These are phyloP conservation scores for Iselma pallidipennis DNA, from an alignment of 2,888 invertebrate genomes.

Conservation along the genomic window DNA sequence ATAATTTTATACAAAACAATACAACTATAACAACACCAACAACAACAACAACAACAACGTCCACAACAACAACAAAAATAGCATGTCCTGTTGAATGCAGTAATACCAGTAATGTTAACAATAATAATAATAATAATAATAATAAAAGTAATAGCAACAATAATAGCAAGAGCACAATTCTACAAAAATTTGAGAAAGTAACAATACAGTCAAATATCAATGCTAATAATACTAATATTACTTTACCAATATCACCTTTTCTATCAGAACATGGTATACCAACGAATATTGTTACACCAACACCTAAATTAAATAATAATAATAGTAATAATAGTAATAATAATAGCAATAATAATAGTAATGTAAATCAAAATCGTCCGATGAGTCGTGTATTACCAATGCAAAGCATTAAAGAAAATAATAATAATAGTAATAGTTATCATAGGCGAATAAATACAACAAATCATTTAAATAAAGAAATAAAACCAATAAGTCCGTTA, in stretches of 20 bases:
- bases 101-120: background rate
- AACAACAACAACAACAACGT: background rate
- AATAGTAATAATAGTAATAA: background rate
- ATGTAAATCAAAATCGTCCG: constrained; percentile 60
- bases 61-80: background rate
- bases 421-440: constrained; percentile 40
- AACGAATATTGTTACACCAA: constrained; percentile 73
- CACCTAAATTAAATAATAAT: constrained; percentile 56
- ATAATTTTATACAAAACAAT: constrained; percentile 15
- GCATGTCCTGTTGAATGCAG: background rate
- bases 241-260: constrained; percentile 62
- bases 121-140: background rate
- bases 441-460: background rate
- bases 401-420: constrained; percentile 68
- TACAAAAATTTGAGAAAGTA: constrained; percentile 26
- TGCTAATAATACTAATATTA: constrained; percentile 62
- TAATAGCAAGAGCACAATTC: constrained; percentile 33
- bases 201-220: background rate
- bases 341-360: constrained; percentile 19
- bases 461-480: constrained; percentile 1
- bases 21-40: constrained; percentile 20
- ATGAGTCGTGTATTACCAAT: constrained; percentile 80
- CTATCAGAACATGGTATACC: constrained; percentile 66
- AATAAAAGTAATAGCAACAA: constrained; percentile 13
- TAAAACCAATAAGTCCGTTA: too few species aligned